Percentiles rank a stretch among this genome's conserved stretches.
phyloP scores from a whole-genome alignment of 2,888 invertebrate genomes.

The Amiota mariae region DNA sequence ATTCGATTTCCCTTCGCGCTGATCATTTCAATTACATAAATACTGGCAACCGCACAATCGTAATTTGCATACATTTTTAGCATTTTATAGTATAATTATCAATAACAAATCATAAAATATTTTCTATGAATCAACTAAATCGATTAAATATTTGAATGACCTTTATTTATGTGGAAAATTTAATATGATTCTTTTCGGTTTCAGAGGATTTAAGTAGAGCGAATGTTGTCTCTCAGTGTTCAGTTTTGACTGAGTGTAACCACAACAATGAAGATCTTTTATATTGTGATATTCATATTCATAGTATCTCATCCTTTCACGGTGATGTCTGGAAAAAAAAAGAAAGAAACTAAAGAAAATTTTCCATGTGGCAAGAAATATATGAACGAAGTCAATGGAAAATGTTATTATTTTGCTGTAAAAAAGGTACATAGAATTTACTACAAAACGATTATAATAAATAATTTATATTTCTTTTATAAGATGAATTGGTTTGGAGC shows the following conservation, averaged over 20 bases:
- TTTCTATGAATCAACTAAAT: no score
- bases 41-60: no score
- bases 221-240: constrained; percentile 31
- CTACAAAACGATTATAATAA: not conserved
- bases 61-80: no score
- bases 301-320: constrained; percentile 44
- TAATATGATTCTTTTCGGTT: constrained; percentile 39
- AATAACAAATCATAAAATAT: no score
- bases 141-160: no score
- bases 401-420: constrained; percentile 49
- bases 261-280: constrained; percentile 50
- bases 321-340: constrained; percentile 31
- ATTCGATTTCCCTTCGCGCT: no score
- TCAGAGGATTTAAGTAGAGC: constrained; percentile 56
- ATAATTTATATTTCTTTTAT: not conserved
- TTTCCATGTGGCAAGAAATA: constrained; percentile 51
- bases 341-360: constrained; percentile 14
- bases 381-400: constrained; percentile 45
- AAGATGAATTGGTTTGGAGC: constrained; percentile 58
- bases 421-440: constrained; percentile 45
- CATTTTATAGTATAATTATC: no score
- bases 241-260: constrained; percentile 42
- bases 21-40: no score
- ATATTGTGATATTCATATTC: constrained; percentile 48
- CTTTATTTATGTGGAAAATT: not conserved